These are phyloP conservation scores for Liasis olivaceus DNA, from an alignment of 2,797 vertebrate genomes.

Conservation along the genomic window DNA sequence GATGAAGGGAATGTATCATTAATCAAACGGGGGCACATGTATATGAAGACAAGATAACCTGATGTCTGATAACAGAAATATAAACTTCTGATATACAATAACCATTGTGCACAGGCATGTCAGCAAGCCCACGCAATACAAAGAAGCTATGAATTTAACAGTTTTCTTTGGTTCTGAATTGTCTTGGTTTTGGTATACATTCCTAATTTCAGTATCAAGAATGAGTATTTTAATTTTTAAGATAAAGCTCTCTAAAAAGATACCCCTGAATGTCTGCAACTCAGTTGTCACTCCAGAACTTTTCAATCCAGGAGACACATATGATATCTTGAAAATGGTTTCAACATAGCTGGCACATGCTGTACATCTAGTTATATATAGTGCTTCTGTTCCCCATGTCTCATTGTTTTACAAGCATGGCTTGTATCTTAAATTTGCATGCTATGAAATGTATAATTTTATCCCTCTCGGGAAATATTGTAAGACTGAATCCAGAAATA, in stretches of 20 bases:
- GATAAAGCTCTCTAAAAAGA: neutral
- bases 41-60: slow-evolving; percentile 2
- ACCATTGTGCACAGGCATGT: neutral
- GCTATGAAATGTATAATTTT: neutral
- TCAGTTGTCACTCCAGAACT: neutral
- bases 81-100: neutral
- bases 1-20: neutral
- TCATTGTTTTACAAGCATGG: neutral
- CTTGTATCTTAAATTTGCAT: neutral
- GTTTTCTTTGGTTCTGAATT: neutral
- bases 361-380: neutral
- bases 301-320: neutral
- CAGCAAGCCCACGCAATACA: neutral
- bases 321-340: neutral
- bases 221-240: neutral
- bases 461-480: neutral
- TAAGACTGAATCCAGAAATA: neutral
- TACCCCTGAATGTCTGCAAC: neutral
- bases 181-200: neutral
- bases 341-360: neutral
- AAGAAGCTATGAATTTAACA: neutral
- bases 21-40: neutral
- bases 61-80: neutral
- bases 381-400: neutral
- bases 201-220: neutral